Evolutionary conservation across 2,113 vertebrate species (phyloP), one percentile per base, ranked within the genome.

Genomic region (Halcyon senegalensis): DNA sequence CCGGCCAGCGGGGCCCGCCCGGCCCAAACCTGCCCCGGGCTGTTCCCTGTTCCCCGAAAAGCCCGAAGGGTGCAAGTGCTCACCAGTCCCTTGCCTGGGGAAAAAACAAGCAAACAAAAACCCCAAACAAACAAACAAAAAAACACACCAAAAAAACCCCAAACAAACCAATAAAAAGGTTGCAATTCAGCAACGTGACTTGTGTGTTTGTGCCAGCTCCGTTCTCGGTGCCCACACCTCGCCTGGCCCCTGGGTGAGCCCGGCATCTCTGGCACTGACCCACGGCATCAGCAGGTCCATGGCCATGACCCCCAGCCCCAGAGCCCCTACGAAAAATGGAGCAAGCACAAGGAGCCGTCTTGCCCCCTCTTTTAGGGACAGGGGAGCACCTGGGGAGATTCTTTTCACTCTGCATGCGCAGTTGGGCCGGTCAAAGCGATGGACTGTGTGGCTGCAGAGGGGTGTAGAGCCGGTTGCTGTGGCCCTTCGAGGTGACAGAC

Each of bases 241-340:
- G 2, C 70, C 37, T 14, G 41, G 16, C 70, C 37, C 16, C 19
- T 4, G 16, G 23, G 55, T 0, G 14, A 41, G 41, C 9, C 43
- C 50, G 3, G 63, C 63, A 8, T 11, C 48, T 56, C 33, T 3
- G 23, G 24, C 10, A 19, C 35, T 2, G 2, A 12, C 44, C 43
- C 24, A 1, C 4, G 3, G 35, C 11, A 28, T 28, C 72, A 16
- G 43, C 10, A 21, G 37, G 14, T 44, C 44, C 39, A 3, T 14
- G 14, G 39, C 31, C 51, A 8, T 2, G 1, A 27, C 18, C 13
- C 31, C 39, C 31, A 5, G 44, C 24, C 48, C 56, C 55, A 30
- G 8, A 24, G 27, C 46, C 50, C 7, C 1, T 3, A 51, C 0
- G 0, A 17, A n/a, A 46, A 19, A 13, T 1, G n/a, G 24, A 35